Evolutionary conservation across 2,797 vertebrate species (phyloP).

Genomic region (Mionectes olivaceus): DNA sequence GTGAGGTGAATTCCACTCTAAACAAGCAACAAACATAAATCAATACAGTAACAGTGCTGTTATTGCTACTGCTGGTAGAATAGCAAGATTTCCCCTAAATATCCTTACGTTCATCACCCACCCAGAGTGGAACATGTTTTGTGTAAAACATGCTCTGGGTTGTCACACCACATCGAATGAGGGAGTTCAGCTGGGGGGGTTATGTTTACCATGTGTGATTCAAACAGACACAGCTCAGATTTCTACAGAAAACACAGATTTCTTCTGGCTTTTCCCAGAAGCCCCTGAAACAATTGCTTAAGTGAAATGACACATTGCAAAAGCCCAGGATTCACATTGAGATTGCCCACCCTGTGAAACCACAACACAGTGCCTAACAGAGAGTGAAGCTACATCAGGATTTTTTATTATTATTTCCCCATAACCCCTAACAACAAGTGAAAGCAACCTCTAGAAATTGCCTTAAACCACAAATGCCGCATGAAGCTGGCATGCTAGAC

Average conservation of each 20-base stretch:
- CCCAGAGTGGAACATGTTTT: background rate
- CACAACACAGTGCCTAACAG: slow-evolving; percentile 6
- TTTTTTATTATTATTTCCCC: slow-evolving; percentile 17
- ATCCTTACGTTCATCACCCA: slow-evolving; percentile 3
- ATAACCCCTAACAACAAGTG: slow-evolving; percentile 37
- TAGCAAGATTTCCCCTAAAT: background rate
- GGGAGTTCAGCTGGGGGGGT: background rate
- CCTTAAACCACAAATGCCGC: slow-evolving; percentile 42
- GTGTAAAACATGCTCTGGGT: background rate
- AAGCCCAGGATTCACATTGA: background rate
- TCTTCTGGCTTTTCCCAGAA: slow-evolving; percentile 34
- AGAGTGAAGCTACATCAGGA: background rate
- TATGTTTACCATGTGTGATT: slow-evolving; percentile 23
- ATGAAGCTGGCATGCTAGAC: slow-evolving; percentile 42
- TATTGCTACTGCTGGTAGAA: background rate
- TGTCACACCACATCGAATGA: slow-evolving; percentile 47
- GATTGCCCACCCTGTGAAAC: slow-evolving; percentile 28
- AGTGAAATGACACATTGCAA: background rate
- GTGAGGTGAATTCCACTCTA: background rate
- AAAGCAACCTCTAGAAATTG: slow-evolving; percentile 49
- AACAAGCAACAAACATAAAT: background rate
- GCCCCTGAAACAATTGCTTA: slow-evolving; percentile 21
- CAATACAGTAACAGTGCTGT: background rate
- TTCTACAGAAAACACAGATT: slow-evolving; percentile 36
- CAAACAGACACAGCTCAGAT: slow-evolving; percentile 14